phyloP scores from a whole-genome alignment of 2,113 vertebrate species.

The Penelope pileata region DNA sequence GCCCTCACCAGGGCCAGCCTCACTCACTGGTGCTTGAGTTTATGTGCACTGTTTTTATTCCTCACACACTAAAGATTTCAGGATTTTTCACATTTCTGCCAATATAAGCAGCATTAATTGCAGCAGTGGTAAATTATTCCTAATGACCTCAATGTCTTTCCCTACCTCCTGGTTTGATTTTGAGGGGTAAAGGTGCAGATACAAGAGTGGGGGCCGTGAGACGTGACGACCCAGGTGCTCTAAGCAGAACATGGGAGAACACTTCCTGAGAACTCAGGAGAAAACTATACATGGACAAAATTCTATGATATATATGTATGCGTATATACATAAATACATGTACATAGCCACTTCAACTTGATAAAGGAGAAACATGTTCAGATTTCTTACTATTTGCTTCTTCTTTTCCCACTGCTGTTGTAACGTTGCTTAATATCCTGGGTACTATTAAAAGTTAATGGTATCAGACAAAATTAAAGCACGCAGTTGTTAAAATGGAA shows the following conservation, averaged over 20 bases:
- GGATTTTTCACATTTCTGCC: neutral
- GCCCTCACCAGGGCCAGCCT: neutral
- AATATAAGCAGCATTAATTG: neutral
- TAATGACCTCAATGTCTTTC: neutral
- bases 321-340: accelerated
- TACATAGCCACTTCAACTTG: neutral
- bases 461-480: neutral
- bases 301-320: too few relatives aligned
- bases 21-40: neutral
- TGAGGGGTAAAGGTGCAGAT: neutral
- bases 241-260: too few relatives aligned
- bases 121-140: neutral
- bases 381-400: neutral
- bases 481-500: neutral
- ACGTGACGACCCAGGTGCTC: neutral
- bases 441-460: neutral
- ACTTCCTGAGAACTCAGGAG: too few relatives aligned
- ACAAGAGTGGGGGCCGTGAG: neutral
- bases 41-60: too few relatives aligned
- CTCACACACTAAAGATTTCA: neutral
- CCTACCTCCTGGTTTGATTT: neutral
- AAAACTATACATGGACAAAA: accelerated
- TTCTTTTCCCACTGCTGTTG: neutral
- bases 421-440: neutral
- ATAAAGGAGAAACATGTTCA: neutral